phyloP scores from a whole-genome alignment of 1,140 invertebrate genomes.

The Drosophila yakuba region DNA sequence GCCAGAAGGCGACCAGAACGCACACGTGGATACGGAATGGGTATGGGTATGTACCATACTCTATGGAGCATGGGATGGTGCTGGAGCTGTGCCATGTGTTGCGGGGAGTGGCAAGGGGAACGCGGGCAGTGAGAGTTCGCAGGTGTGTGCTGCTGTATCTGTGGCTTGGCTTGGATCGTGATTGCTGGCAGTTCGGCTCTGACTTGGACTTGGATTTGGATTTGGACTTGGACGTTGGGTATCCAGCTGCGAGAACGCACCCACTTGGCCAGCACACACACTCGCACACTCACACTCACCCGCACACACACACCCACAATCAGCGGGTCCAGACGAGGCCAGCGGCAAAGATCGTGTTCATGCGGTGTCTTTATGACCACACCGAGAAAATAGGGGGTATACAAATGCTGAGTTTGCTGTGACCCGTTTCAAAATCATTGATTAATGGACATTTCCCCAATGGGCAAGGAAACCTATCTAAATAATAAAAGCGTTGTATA shows the following conservation, averaged over 20 bases:
- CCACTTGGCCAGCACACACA: slow-evolving; percentile 65
- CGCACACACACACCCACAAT: slow-evolving; percentile 58
- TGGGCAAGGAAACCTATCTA: no score
- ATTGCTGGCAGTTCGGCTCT: slow-evolving; percentile 57
- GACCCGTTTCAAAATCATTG: no score
- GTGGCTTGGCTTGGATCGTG: slow-evolving; percentile 53
- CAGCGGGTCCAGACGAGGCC: slow-evolving; percentile 63
- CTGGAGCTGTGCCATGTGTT: slow-evolving; percentile 3
- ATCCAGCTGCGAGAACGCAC: slow-evolving; percentile 81
- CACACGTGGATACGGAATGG: slow-evolving; percentile 63
- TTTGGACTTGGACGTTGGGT: slow-evolving; percentile 52
- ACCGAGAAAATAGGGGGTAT: slow-evolving; percentile 1
- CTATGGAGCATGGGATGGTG: not conserved
- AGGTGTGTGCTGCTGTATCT: slow-evolving; percentile 60
- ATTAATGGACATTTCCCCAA: no score
- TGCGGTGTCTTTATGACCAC: slow-evolving; percentile 34
- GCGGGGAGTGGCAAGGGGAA: slow-evolving; percentile 2
- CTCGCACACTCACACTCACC: slow-evolving; percentile 42
- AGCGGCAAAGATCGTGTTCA: slow-evolving; percentile 55
- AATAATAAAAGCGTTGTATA: not conserved
- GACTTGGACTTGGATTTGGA: slow-evolving; percentile 40
- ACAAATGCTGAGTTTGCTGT: not conserved
- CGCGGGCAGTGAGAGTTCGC: slow-evolving; percentile 42
- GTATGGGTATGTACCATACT: slow-evolving; percentile 1
- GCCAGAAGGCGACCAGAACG: slow-evolving; percentile 49